Percentiles rank a stretch among this genome's conserved stretches.
These are phyloP conservation scores for Bombyx mandarina DNA, from an alignment of 1,140 invertebrate species.

Conservation along the genomic window DNA sequence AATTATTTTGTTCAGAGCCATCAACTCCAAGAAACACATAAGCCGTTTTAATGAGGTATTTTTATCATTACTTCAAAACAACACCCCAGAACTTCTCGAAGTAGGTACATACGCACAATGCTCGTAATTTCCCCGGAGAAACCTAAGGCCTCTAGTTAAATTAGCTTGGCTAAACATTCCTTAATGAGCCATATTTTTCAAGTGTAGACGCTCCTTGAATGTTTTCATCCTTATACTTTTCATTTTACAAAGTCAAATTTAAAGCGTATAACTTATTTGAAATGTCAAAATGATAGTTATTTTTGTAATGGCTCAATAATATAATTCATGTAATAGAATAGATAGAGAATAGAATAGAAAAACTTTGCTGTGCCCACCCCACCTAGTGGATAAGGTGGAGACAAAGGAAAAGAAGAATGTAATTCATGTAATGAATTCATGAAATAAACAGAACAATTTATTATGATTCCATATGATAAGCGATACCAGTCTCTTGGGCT, in stretches of 20 bases:
- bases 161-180: slow-evolving; percentile 46
- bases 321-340: too few species aligned
- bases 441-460: too few species aligned
- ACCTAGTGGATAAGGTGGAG: too few species aligned
- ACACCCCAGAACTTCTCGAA: slow-evolving; percentile 26
- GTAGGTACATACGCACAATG: slow-evolving; percentile 24
- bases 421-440: too few species aligned
- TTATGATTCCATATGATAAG: too few species aligned
- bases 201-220: slow-evolving; percentile 27
- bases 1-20: slow-evolving; percentile 2
- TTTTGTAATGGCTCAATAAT: too few species aligned
- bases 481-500: too few species aligned
- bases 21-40: background rate
- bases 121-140: slow-evolving; percentile 43
- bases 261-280: slow-evolving; percentile 10
- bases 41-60: slow-evolving; percentile 11
- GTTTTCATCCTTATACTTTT: slow-evolving; percentile 28
- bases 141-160: slow-evolving; percentile 36
- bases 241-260: slow-evolving; percentile 19
- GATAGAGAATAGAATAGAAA: too few species aligned
- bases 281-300: slow-evolving; percentile 11
- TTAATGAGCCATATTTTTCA: slow-evolving; percentile 51
- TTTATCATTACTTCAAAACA: slow-evolving; percentile 19
- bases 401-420: too few species aligned
- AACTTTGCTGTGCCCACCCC: too few species aligned